Conservation (phyloP, 92 coral and sea anemone species). For the Zoanthus sansibaricus region DNA sequence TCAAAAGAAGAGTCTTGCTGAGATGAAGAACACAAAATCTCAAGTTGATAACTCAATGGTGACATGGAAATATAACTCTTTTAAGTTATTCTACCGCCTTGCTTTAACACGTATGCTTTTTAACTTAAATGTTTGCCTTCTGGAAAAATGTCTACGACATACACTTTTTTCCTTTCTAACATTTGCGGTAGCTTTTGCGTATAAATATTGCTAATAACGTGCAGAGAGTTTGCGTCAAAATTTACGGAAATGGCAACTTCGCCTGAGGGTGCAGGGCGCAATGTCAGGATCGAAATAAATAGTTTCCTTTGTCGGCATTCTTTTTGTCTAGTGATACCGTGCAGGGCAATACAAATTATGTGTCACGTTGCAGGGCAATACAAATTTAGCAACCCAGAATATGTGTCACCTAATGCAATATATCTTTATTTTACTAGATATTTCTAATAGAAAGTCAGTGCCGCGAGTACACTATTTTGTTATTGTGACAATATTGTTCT, state of each 20-base stretch:
- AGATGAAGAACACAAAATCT: background rate
- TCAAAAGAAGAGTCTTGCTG: slow-evolving; percentile 39
- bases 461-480: no score
- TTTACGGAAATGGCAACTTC: background rate
- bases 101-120: slow-evolving; percentile 10
- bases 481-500: no score
- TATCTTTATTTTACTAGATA: no score
- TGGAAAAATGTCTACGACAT: background rate
- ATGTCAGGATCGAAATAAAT: slow-evolving; percentile 15
- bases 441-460: no score
- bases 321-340: slow-evolving; percentile 32
- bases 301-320: slow-evolving; percentile 46
- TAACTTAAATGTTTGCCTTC: slow-evolving; percentile 23
- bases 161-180: background rate
- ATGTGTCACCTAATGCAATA: no score
- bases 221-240: slow-evolving; percentile 43
- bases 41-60: background rate
- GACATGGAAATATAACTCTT: background rate
- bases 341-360: background rate
- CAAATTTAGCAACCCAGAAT: background rate
- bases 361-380: background rate
- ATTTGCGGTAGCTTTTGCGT: slow-evolving; percentile 30
- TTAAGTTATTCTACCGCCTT: background rate
- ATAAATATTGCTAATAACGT: slow-evolving; percentile 11
- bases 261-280: slow-evolving; percentile 18